Evolutionary conservation across 2,113 vertebrate species (phyloP).

Genomic region (Acrocephalus arundinaceus): DNA sequence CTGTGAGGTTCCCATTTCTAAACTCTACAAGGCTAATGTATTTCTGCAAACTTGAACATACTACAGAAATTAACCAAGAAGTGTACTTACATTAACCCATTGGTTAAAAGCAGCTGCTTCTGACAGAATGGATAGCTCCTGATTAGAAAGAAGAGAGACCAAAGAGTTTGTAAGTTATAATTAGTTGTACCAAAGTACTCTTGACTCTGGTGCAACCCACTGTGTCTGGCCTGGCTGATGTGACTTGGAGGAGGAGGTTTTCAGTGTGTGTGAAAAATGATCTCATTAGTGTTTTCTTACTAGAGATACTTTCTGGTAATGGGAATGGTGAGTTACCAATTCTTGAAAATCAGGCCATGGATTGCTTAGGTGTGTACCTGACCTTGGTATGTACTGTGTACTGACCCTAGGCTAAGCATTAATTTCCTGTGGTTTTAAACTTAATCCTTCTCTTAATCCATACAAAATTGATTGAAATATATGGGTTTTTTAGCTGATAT

Average conservation of each 20-base stretch:
- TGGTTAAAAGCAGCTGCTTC: constrained; percentile 80
- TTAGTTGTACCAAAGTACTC: background rate
- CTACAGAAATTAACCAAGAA: background rate
- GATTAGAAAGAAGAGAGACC: constrained; percentile 8
- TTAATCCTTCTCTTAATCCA: background rate
- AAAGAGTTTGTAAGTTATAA: background rate
- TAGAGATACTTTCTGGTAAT: background rate
- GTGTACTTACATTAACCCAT: constrained; percentile 84
- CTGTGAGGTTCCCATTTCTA: background rate
- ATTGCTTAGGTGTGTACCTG: background rate
- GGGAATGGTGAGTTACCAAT: background rate
- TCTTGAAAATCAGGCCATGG: background rate
- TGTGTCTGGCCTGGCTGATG: background rate
- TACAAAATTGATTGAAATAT: background rate
- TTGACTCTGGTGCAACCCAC: background rate
- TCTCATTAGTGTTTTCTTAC: background rate
- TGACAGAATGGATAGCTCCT: constrained; percentile 84
- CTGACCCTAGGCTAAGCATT: background rate
- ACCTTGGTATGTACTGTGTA: fast-evolving
- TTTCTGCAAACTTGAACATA: background rate
- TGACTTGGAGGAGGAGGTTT: background rate
- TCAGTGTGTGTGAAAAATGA: background rate
- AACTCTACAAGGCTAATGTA: background rate
- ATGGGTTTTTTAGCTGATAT: background rate
- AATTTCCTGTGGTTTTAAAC: background rate